Conservation (phyloP, 2,797 vertebrate genomes). For the Loris lydekkerianus region DNA sequence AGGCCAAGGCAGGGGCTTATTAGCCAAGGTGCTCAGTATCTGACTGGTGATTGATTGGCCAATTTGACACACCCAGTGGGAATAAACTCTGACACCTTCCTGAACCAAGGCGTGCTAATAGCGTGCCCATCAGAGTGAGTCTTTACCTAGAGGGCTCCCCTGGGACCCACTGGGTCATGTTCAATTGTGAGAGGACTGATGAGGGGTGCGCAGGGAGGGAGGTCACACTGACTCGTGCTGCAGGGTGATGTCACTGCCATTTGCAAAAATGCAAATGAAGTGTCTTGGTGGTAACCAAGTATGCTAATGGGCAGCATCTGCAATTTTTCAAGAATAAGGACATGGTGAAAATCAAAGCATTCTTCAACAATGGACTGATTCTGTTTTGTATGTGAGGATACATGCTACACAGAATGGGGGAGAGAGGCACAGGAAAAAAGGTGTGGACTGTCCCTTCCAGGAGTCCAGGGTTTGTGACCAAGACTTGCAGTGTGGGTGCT, state of each 20-base stretch:
- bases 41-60: constrained; percentile 61
- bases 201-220: background rate
- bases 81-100: background rate
- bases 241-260: background rate
- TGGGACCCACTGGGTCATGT: background rate
- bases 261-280: constrained; percentile 37
- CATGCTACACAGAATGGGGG: background rate
- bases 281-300: background rate
- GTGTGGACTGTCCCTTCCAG: background rate
- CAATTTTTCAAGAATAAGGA: background rate
- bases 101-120: background rate
- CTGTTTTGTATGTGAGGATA: background rate
- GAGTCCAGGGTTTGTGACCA: background rate
- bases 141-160: constrained; percentile 37
- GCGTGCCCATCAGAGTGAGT: background rate
- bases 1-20: constrained; percentile 21
- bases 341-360: background rate
- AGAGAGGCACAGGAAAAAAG: background rate
- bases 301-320: background rate
- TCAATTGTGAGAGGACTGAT: background rate
- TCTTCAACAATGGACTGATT: background rate
- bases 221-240: background rate
- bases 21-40: background rate
- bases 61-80: constrained; percentile 31
- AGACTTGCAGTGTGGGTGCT: background rate